Percentiles rank a stretch among this genome's conserved stretches.
phyloP scores from a whole-genome alignment of 2,797 vertebrate species.

The Glyptemys insculpta region DNA sequence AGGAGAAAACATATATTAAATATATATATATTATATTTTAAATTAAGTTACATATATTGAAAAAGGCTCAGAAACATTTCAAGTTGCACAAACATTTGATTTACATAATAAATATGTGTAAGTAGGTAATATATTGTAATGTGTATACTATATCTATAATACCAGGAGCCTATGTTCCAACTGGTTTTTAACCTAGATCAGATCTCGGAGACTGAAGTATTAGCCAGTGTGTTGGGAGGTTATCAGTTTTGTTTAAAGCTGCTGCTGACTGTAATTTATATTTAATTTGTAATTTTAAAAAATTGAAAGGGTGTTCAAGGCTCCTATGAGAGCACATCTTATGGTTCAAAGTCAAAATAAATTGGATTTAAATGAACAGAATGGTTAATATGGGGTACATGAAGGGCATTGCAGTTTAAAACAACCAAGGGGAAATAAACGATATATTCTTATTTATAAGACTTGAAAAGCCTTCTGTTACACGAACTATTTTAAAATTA shows the following conservation, averaged over 20 bases:
- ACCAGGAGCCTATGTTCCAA: not conserved
- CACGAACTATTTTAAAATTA: not conserved
- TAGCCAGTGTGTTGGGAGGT: not conserved
- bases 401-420: not conserved
- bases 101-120: not conserved
- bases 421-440: not conserved
- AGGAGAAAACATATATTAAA: slow-evolving; percentile 16
- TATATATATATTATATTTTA: not conserved
- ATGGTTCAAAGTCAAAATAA: not conserved
- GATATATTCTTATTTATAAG: not conserved
- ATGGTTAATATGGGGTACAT: not conserved
- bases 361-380: not conserved
- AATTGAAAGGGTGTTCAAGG: not conserved
- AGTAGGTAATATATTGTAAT: not conserved
- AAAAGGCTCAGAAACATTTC: slow-evolving; percentile 20
- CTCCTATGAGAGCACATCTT: not conserved
- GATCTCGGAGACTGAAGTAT: not conserved
- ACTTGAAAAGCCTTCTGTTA: not conserved
- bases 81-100: not conserved
- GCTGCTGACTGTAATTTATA: not conserved
- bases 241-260: not conserved
- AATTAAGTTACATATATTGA: not conserved
- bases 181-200: not conserved
- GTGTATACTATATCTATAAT: not conserved
- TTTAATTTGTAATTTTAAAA: not conserved